Percentiles rank a stretch among this genome's conserved stretches.
Conservation (phyloP, 2,888 invertebrate genomes). For the Aphelenchoides bicaudatus region DNA sequence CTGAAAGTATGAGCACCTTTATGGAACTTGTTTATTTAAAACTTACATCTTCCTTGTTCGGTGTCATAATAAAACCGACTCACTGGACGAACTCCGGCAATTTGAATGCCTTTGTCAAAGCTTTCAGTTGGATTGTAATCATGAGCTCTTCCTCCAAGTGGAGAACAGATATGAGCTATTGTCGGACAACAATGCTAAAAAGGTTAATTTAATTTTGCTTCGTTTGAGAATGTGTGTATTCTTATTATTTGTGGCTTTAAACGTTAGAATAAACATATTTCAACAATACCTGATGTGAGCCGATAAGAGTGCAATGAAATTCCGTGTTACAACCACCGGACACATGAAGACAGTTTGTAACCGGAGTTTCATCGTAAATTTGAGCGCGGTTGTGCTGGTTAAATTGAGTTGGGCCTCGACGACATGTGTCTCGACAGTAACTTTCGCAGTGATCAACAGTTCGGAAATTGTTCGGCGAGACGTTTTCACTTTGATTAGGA, state of each 20-base stretch:
- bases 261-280: background rate
- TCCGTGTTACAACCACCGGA: conserved; percentile 45
- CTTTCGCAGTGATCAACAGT: conserved; percentile 54
- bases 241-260: too few species aligned
- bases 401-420: conserved; percentile 47
- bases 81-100: conserved; percentile 29
- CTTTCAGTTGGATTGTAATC: conserved; percentile 44
- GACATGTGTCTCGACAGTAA: conserved; percentile 52
- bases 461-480: conserved; percentile 55
- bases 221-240: background rate
- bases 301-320: conserved; percentile 47
- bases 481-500: conserved; percentile 47
- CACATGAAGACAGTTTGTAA: conserved; percentile 47
- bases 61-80: conserved; percentile 54
- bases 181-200: too few species aligned
- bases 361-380: conserved; percentile 50
- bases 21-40: too few species aligned
- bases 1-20: too few species aligned
- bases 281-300: conserved; percentile 41
- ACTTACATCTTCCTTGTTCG: conserved; percentile 51
- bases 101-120: conserved; percentile 40
- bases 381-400: conserved; percentile 36
- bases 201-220: background rate
- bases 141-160: conserved; percentile 42
- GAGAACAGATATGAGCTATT: conserved; percentile 48